Evolutionary conservation across 2,888 invertebrate species (phyloP).

Genomic region (Leptopterna dolabrata): DNA sequence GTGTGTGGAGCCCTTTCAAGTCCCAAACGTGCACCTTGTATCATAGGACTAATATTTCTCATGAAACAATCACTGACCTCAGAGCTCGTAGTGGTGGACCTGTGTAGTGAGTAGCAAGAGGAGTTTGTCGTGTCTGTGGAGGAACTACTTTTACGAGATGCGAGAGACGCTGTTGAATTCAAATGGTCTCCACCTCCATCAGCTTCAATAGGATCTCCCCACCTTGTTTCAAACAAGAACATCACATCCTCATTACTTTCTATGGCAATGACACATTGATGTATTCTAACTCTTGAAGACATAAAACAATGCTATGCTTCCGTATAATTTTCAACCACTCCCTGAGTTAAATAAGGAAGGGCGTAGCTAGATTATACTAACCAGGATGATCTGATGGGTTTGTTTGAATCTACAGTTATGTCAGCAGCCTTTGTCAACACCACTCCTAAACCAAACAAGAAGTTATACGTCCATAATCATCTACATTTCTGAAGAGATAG

Average conservation of each 20-base stretch:
- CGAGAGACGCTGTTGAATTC: constrained; percentile 66
- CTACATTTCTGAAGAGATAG: neutral
- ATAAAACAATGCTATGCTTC: too few relatives aligned
- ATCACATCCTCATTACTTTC: too few relatives aligned
- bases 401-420: constrained; percentile 40
- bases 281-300: too few relatives aligned
- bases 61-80: constrained; percentile 60
- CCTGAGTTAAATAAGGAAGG: neutral
- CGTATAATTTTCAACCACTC: too few relatives aligned
- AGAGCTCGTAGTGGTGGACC: constrained; percentile 70
- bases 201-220: constrained; percentile 65
- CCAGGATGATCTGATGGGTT: constrained; percentile 41
- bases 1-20: too few relatives aligned
- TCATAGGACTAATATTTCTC: neutral
- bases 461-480: too few relatives aligned
- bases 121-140: constrained; percentile 71
- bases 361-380: neutral
- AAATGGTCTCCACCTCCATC: constrained; percentile 55
- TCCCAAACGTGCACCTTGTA: neutral
- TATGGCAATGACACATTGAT: too few relatives aligned
- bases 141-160: constrained; percentile 72
- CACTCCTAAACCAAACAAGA: constrained; percentile 32
- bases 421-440: constrained; percentile 60
- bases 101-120: constrained; percentile 72
- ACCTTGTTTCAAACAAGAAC: constrained; percentile 56